phyloP scores from a whole-genome alignment of 2,797 vertebrate genomes.

The Manis javanica region DNA sequence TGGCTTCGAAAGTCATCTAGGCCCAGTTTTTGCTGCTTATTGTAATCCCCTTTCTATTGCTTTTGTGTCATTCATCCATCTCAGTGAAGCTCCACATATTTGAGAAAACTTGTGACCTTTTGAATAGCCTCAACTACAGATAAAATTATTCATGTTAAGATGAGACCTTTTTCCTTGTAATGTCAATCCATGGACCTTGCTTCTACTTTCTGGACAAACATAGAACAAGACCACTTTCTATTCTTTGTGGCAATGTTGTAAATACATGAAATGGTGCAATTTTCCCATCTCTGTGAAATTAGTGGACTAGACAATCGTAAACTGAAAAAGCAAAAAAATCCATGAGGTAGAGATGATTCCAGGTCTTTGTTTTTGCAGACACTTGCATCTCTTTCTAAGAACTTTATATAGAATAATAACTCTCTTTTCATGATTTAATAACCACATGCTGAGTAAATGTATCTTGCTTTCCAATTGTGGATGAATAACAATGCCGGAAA shows the following conservation, averaged over 20 bases:
- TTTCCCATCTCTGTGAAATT: background rate
- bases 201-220: background rate
- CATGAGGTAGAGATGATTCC: background rate
- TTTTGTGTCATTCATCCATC: background rate
- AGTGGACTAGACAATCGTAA: background rate
- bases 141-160: background rate
- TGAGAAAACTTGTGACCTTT: background rate
- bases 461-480: constrained; percentile 36
- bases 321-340: background rate
- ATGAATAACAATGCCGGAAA: constrained; percentile 9
- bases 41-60: background rate
- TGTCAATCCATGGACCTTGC: background rate
- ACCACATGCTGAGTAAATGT: constrained; percentile 11
- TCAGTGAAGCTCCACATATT: background rate
- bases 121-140: background rate
- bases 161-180: background rate
- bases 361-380: background rate
- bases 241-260: background rate
- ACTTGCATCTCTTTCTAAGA: background rate
- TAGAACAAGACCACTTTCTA: background rate
- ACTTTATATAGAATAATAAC: constrained; percentile 11
- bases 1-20: background rate
- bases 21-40: background rate
- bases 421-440: constrained; percentile 49
- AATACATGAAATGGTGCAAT: background rate